Evolutionary conservation across 2,888 invertebrate genomes (phyloP).

Genomic region (Drosophila lacicola): DNA sequence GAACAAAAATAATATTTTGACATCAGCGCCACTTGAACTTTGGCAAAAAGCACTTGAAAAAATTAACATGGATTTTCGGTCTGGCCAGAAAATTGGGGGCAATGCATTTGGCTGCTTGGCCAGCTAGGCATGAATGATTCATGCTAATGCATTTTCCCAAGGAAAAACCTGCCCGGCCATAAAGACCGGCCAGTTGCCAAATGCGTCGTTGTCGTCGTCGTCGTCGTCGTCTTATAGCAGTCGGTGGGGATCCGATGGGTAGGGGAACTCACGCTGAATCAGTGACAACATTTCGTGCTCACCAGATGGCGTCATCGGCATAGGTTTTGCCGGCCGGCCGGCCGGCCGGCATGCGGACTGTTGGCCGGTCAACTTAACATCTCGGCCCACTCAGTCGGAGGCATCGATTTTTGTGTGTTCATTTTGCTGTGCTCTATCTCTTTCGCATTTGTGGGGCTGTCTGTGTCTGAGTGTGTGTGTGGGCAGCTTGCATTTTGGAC

Average conservation of each 20-base stretch:
- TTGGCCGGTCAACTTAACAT: constrained; percentile 16
- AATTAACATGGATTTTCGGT: constrained; percentile 66
- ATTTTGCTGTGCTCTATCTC: constrained; percentile 5
- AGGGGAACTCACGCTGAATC: constrained; percentile 39
- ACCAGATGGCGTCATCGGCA: constrained; percentile 70
- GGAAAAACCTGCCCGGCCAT: constrained; percentile 65
- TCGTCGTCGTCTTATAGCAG: constrained; percentile 21
- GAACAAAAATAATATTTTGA: constrained; percentile 28
- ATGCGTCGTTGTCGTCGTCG: constrained; percentile 43
- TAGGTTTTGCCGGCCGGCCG: constrained; percentile 34
- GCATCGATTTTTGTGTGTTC: constrained; percentile 44
- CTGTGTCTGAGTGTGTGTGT: constrained; percentile 27
- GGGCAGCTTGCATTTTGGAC: constrained; percentile 47
- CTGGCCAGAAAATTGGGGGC: constrained; percentile 35
- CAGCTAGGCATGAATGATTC: constrained; percentile 63
- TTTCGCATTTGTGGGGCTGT: constrained; percentile 7
- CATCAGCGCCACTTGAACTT: constrained; percentile 62
- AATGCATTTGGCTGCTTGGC: constrained; percentile 36
- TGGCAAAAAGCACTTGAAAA: constrained; percentile 53
- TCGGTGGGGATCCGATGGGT: constrained; percentile 4
- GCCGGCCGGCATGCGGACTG: background rate
- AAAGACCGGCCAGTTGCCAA: constrained; percentile 55
- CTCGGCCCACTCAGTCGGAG: constrained; percentile 39
- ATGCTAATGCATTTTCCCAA: constrained; percentile 71
- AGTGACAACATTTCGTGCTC: constrained; percentile 59